Base-by-base conservation (phyloP, 2,888 invertebrate species). In the Abscondita cerata region DNA sequence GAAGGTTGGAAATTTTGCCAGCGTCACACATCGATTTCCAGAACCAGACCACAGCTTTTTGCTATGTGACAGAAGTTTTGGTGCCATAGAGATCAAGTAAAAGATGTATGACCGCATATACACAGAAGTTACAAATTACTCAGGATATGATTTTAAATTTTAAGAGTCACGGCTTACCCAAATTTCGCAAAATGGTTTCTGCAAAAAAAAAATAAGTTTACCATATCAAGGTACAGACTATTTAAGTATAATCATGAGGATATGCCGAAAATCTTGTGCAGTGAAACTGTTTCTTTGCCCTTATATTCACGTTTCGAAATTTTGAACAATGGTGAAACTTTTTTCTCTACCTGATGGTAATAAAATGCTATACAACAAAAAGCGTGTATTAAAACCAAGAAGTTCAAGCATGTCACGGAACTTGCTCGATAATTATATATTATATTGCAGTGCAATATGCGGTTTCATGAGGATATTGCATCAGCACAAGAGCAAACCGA, bases 21-120 rank as follows among this genome's bases (percentile, higher is more conserved):
- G n/a, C n/a, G n/a, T n/a, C n/a, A n/a, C n/a, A n/a, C 36, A 52
- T n/a, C n/a, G n/a, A n/a, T n/a, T n/a, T n/a, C n/a, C n/a, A n/a
- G n/a, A n/a, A n/a, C n/a, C n/a, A n/a, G 52, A 19, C 8, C 36
- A 52, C 18, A 52, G 52, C 38, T 52, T 52, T 38, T 18, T 52
- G 52, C 38, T 18, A 31, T 15, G 38, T 11, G 36, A 52, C 52
- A 36, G 52, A 38, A 52, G 38, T 38, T 52, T 52, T 38, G 36
- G 52, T 18, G 38, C 36, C 16, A 52, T 36, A 15, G 52, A 52
- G 18, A 36, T 52, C 12, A 52, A 52, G 19, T 36, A 52, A 20
- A 38, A 52, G 38, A 31, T 12, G 38, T 16, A 52, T n/a, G 18
- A 51, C 20, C 8, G 36, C 11, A 51, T 51, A 51, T 52, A 52